Base-by-base conservation (phyloP, 92 coral and sea anemone genomes). In the Umimayanthus kanabou region DNA sequence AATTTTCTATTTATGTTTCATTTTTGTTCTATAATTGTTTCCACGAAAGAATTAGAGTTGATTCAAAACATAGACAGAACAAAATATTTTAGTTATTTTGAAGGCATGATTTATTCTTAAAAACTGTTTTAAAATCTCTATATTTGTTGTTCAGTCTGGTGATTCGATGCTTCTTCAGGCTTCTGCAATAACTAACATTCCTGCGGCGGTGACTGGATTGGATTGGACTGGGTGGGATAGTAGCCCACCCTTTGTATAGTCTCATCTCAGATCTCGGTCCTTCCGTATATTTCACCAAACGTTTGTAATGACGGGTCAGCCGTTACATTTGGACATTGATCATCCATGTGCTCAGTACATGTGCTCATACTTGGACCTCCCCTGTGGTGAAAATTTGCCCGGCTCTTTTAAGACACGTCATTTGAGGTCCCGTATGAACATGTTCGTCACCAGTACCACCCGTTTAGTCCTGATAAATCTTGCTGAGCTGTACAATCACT, bases 401-500 rank as follows among this genome's bases (percentile, higher is more conserved):
- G 18, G 23, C 25, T 73, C 47, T 5, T 5, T 0, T 33, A 2
- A 30, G 16, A 23, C 77, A 73, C 37, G 39, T 70, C 37, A n/a
- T 73, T 29, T 5, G 39, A 73, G 4, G 42, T 29, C 10, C 23
- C 67, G 16, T 70, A 14, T 33, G 77, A 33, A 37, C 42, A 3
- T 1, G 9, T 4, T 73, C n/a, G 18, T 30, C 43, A 73, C 45
- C n/a, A 73, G 15, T 9, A 74, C 23, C 47, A 74, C 23, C n/a
- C 1, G 16, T 42, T 82, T 25, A 82, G 22, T 67, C 86, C 25
- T 14, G 33, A 18, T 82, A 82, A 29, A 82, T 82, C 77, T 82
- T 82, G 71, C 86, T 82, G 39, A 82, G 86, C 23, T 82, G 86
- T 42, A 65, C 64, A 82, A 82, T 45, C n/a, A 82, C 86, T 26